Percentiles rank a stretch among this genome's conserved stretches.
Conservation (phyloP, 2,113 vertebrate species). For the Nothobranchius furzeri region DNA sequence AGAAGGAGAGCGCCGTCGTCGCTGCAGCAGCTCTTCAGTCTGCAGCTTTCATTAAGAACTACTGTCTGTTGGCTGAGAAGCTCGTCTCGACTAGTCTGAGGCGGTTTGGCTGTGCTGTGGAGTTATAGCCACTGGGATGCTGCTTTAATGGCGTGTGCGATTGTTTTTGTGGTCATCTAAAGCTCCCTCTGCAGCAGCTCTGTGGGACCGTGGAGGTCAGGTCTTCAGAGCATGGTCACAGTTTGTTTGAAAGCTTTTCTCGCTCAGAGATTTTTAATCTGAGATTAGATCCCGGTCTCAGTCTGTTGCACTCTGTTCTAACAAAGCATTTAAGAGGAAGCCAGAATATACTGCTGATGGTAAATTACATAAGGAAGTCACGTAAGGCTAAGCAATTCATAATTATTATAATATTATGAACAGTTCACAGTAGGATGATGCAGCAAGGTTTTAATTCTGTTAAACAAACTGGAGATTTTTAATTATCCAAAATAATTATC, state of each 20-base stretch:
- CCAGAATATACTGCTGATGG: constrained; percentile 7
- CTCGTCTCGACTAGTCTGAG: constrained; percentile 9
- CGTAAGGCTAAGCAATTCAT: not conserved
- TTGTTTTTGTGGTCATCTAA: not conserved
- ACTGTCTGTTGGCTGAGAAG: constrained; percentile 35
- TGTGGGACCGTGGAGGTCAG: not conserved
- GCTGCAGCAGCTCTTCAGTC: constrained; percentile 20
- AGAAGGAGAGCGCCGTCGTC: not conserved
- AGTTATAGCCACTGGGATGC: not conserved
- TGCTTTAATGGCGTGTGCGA: not conserved
- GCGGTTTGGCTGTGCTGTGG: constrained; percentile 5
- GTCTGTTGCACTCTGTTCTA: not conserved
- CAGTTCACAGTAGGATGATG: not conserved
- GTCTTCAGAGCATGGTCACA: not conserved
- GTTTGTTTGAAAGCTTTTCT: not conserved
- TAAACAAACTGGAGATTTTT: not conserved
- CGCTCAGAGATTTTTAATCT: not conserved
- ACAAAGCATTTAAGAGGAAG: constrained; percentile 4
- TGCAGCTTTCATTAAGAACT: constrained; percentile 33
- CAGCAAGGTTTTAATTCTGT: not conserved
- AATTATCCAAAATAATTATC: not conserved
- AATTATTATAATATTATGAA: constrained; percentile 12
- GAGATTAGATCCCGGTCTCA: constrained; percentile 11
- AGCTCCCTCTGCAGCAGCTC: not conserved
- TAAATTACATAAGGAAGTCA: constrained; percentile 5